These are phyloP conservation scores for Tympanoctomys barrerae DNA, from an alignment of 2,797 vertebrate genomes.

Conservation along the genomic window DNA sequence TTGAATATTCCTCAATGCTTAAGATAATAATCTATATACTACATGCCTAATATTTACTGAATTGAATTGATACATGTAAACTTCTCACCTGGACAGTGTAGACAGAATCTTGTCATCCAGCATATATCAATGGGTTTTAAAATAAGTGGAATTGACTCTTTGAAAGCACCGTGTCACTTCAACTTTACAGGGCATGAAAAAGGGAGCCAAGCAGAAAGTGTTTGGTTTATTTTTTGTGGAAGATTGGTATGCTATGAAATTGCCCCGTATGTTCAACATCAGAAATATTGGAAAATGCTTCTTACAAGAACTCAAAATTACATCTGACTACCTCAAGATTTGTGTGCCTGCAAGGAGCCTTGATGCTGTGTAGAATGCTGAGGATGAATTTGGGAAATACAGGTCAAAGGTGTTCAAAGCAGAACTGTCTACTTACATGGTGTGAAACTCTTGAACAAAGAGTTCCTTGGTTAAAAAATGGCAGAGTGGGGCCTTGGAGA, in stretches of 20 bases:
- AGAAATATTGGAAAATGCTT: not conserved
- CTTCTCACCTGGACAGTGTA: not conserved
- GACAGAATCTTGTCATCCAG: not conserved
- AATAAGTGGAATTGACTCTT: not conserved
- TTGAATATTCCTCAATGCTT: not conserved
- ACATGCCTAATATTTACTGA: not conserved
- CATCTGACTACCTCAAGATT: not conserved
- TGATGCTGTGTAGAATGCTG: not conserved
- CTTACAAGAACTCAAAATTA: not conserved
- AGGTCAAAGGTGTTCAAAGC: not conserved
- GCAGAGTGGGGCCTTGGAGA: not conserved
- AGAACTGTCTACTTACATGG: not conserved
- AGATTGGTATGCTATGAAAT: not conserved
- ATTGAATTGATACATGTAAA: not conserved
- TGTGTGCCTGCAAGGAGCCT: not conserved
- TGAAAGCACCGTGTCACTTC: no score
- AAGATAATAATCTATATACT: conserved; percentile 8
- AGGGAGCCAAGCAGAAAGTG: not conserved
- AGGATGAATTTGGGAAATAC: not conserved
- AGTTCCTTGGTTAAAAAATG: not conserved
- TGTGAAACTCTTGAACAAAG: not conserved
- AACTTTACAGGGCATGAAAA: not conserved
- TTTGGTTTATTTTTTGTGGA: not conserved
- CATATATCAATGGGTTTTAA: not conserved
- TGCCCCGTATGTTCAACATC: not conserved